Evolutionary conservation across 2,888 invertebrate species (phyloP).

Genomic region (Baronia brevicornis): DNA sequence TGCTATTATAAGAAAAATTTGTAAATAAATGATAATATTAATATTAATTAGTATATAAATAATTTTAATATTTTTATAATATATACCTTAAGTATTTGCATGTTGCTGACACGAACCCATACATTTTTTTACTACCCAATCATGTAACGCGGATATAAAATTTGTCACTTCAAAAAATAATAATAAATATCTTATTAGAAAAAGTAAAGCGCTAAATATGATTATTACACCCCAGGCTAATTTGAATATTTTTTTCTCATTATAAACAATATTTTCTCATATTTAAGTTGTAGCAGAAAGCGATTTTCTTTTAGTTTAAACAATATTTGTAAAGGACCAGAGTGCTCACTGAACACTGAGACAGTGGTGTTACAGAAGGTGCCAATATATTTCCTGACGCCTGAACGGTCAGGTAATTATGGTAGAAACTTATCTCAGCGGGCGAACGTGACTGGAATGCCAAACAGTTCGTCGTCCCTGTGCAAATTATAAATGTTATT

Average conservation of each 20-base stretch:
- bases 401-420: conserved; percentile 72
- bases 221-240: too few species aligned
- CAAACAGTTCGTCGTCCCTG: conserved; percentile 47
- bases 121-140: too few species aligned
- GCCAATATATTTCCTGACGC: conserved; percentile 72
- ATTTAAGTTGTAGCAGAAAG: conserved; percentile 32
- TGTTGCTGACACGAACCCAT: too few species aligned
- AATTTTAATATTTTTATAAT: too few species aligned
- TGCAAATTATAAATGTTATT: conserved; percentile 60
- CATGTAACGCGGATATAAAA: too few species aligned
- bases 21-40: too few species aligned
- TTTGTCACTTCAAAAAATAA: conserved; percentile 2
- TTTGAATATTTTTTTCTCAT: conserved; percentile 25
- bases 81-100: too few species aligned
- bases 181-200: conserved; percentile 6
- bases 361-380: conserved; percentile 54
- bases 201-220: too few species aligned
- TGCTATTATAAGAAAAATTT: too few species aligned
- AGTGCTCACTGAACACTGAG: conserved; percentile 24
- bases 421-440: conserved; percentile 70
- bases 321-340: conserved; percentile 40
- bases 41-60: too few species aligned
- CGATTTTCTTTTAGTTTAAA: too few species aligned
- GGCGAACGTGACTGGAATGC: conserved; percentile 64
- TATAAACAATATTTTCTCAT: conserved; percentile 28